These are phyloP conservation scores for Ennomos quercinarius DNA, from an alignment of 2,888 invertebrate genomes.

Conservation along the genomic window DNA sequence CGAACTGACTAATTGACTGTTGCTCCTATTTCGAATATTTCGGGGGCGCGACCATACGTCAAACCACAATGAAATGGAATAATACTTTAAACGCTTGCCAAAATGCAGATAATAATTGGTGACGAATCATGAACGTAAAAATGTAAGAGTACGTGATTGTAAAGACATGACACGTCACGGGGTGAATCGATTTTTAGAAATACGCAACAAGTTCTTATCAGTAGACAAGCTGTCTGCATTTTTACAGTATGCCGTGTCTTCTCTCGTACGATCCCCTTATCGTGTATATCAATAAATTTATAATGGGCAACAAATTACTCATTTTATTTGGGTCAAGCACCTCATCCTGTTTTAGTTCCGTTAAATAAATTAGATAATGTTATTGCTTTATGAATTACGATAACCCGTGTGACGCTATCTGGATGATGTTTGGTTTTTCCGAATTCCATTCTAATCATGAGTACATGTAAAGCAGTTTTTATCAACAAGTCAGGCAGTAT, in stretches of 20 bases:
- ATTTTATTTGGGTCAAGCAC: slow-evolving; percentile 26
- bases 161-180: slow-evolving; percentile 42
- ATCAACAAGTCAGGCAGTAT: slow-evolving; percentile 9
- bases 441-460: slow-evolving; percentile 13
- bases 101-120: slow-evolving; percentile 40
- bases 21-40: slow-evolving; percentile 43
- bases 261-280: slow-evolving; percentile 22
- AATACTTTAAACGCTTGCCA: slow-evolving; percentile 42
- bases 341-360: slow-evolving; percentile 23
- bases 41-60: slow-evolving; percentile 29
- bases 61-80: slow-evolving; percentile 36
- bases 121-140: slow-evolving; percentile 31
- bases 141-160: slow-evolving; percentile 36
- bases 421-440: slow-evolving; percentile 14
- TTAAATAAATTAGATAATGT: slow-evolving; percentile 9
- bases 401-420: slow-evolving; percentile 7
- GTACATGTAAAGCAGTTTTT: slow-evolving; percentile 1
- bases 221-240: slow-evolving; percentile 31
- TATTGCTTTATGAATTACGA: slow-evolving; percentile 11
- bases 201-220: slow-evolving; percentile 17
- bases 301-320: slow-evolving; percentile 24
- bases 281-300: slow-evolving; percentile 15
- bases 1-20: slow-evolving; percentile 26
- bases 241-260: slow-evolving; percentile 24
- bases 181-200: slow-evolving; percentile 41